Conservation (phyloP, 2,113 vertebrate genomes). For the Labeo rohita region DNA sequence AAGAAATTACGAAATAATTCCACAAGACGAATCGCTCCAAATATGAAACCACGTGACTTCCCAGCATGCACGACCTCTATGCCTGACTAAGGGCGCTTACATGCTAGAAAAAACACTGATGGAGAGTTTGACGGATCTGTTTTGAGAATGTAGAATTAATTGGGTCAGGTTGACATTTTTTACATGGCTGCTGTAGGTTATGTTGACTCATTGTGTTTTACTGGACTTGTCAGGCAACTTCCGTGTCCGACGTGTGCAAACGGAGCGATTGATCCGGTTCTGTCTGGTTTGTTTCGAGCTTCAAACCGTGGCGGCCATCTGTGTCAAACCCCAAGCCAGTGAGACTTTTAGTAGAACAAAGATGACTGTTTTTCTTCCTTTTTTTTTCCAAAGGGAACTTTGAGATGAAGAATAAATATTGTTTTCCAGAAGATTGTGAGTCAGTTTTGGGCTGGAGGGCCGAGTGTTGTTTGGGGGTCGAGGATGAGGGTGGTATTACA, state of each 20-base stretch:
- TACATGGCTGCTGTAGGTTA: not conserved
- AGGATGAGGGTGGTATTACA: slow-evolving; percentile 16
- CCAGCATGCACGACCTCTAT: not conserved
- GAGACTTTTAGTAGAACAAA: slow-evolving; percentile 13
- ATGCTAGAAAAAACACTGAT: not conserved
- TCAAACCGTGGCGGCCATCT: not conserved
- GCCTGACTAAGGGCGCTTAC: not conserved
- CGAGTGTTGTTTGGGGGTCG: slow-evolving; percentile 16
- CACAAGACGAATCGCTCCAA: slow-evolving; percentile 45
- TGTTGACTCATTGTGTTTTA: not conserved
- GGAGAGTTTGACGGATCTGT: not conserved
- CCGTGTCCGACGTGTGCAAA: not conserved
- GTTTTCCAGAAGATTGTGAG: slow-evolving; percentile 53
- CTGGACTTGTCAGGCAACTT: not conserved
- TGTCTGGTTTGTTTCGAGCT: not conserved
- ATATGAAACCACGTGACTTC: slow-evolving; percentile 10
- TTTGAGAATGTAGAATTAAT: not conserved
- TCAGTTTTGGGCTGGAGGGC: slow-evolving; percentile 37
- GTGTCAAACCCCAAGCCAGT: slow-evolving; percentile 1
- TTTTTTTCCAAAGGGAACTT: slow-evolving; percentile 39
- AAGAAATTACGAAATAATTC: slow-evolving; percentile 56
- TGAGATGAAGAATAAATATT: slow-evolving; percentile 57
- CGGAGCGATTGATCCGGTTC: not conserved
- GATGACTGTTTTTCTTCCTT: not conserved
- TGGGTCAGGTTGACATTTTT: too few relatives aligned